Base-by-base conservation (phyloP, 1,140 invertebrate species). In the Drosophila grimshawi region DNA sequence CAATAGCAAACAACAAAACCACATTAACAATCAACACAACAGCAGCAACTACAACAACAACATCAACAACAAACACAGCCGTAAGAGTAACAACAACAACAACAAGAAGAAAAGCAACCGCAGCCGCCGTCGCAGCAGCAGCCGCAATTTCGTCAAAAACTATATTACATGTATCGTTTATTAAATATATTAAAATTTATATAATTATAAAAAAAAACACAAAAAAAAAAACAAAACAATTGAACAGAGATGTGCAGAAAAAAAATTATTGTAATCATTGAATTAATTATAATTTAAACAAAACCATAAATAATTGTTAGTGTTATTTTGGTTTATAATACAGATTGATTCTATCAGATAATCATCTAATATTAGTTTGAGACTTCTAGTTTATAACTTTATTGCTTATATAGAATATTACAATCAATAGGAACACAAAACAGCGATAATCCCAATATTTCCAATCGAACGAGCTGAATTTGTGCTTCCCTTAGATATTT, bases 131-230 rank as follows among this genome's bases (percentile, higher is more conserved):
- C 39, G 63, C 61, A 71, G 68, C 61, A 78, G 83, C 83, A 75
- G 77, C 85, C 80, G 85, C 85, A 89, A 74, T 81, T 89, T 89
- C 78, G 85, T 89, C 85, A 80, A 90, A 89, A 85, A 89, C 85
- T 89, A 89, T 89, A 89, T 90, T 86, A 91, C 82, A 76, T 91
- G 86, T 90, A 91, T 91, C 82, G 90, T 91, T 91, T 91, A 91
- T 91, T 91, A 91, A 91, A 91, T 89, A 89, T 91, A 91, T 91
- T 91, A 91, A 90, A 91, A 91, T 91, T 91, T 91, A 91, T 91
- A 91, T 91, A 91, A 91, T 91, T 91, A 91, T 91, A 91, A 91
- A 89, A 85, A 71, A 66, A 30, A 68, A 70, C 73, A 71, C 64
- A 69, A 46, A 64, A 72, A 70, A 68, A 76, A 71, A 76, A 80